phyloP scores from a whole-genome alignment of 2,113 vertebrate species.

The Xiphophorus maculatus region DNA sequence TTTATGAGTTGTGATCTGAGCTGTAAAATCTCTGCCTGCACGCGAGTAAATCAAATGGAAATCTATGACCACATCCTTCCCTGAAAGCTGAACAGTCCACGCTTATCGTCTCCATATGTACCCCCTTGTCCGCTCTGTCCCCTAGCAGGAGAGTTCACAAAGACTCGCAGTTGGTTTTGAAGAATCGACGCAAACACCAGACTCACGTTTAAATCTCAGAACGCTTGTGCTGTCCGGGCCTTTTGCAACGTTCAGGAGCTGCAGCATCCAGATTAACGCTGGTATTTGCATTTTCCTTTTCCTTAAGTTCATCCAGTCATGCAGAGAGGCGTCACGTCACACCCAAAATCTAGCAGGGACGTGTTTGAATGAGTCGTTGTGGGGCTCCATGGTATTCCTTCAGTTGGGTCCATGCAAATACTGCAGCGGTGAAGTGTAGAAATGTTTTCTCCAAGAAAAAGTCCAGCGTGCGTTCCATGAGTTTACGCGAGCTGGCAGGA shows the following conservation, averaged over 20 bases:
- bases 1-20: slow-evolving; percentile 7
- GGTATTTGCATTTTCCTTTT: slow-evolving; percentile 56
- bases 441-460: slow-evolving; percentile 41
- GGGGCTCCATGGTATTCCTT: slow-evolving; percentile 12
- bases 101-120: slow-evolving; percentile 54
- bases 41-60: slow-evolving; percentile 22
- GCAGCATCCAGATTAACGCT: slow-evolving; percentile 58
- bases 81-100: slow-evolving; percentile 25
- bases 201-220: slow-evolving; percentile 57
- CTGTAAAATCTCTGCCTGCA: slow-evolving; percentile 14
- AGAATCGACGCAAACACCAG: background rate
- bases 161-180: background rate
- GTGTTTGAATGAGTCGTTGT: background rate
- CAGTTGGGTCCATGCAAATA: slow-evolving; percentile 9
- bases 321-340: slow-evolving; percentile 14
- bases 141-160: background rate
- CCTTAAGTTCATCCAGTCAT: slow-evolving; percentile 39
- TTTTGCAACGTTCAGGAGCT: slow-evolving; percentile 37
- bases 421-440: slow-evolving; percentile 8
- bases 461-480: slow-evolving; percentile 46
- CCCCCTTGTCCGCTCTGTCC: slow-evolving; percentile 1
- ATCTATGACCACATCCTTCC: slow-evolving; percentile 40
- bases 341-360: slow-evolving; percentile 10
- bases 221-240: slow-evolving; percentile 16
- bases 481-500: slow-evolving; percentile 47